Conservation (phyloP, 2,888 invertebrate species). For the Napeogenes inachia region DNA sequence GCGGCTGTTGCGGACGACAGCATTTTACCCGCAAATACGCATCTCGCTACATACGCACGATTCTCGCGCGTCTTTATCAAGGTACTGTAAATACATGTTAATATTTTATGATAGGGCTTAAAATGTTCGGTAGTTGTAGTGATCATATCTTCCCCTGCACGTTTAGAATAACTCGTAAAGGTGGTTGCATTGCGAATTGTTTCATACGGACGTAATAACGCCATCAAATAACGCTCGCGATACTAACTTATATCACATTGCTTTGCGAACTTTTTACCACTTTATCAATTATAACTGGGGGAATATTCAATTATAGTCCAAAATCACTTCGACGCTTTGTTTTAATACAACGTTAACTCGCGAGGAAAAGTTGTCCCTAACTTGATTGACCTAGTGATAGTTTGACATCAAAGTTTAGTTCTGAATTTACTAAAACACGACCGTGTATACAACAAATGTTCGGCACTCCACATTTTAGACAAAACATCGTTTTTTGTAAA, state of each 20-base stretch:
- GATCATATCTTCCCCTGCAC: conserved; percentile 9
- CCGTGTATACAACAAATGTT: not conserved
- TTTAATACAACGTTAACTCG: conserved; percentile 5
- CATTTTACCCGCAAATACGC: conserved; percentile 28
- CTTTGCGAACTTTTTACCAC: conserved; percentile 32
- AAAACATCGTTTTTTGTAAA: too few species aligned
- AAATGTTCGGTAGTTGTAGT: conserved; percentile 12
- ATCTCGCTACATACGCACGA: conserved; percentile 31
- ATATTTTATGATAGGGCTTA: conserved; percentile 12
- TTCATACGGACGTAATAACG: conserved; percentile 34
- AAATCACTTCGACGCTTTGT: conserved; percentile 4
- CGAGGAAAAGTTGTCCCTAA: not conserved
- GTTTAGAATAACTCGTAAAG: conserved; percentile 23
- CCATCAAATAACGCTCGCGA: conserved; percentile 32
- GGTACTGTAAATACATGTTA: conserved; percentile 34
- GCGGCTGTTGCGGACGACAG: conserved; percentile 42
- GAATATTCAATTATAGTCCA: not conserved
- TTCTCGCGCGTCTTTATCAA: conserved; percentile 34
- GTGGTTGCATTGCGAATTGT: conserved; percentile 39
- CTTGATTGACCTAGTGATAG: not conserved
- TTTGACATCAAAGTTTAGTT: not conserved
- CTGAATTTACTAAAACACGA: not conserved
- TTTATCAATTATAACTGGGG: not conserved
- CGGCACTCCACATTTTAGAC: not conserved
- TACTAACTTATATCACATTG: conserved; percentile 24